A percentile compares a stretch with the other conserved stretches of the same genome.
Conservation (phyloP, 2,113 vertebrate species). For the Cephalophus harveyi region DNA sequence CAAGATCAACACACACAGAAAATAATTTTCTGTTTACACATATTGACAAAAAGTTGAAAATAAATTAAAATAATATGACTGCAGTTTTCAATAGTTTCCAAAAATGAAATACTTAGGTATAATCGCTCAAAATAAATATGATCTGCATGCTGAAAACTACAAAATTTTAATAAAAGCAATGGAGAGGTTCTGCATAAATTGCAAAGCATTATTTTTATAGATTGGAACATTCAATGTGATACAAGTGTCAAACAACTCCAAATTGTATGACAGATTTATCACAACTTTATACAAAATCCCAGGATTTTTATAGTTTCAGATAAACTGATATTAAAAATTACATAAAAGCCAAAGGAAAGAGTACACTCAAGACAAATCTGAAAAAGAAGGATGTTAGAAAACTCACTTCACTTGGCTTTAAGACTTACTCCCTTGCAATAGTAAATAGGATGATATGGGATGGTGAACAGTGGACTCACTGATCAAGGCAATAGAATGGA, state of each 20-base stretch:
- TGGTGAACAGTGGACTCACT: rapidly evolving
- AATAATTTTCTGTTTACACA: not conserved
- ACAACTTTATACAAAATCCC: not conserved
- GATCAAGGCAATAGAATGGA: not conserved
- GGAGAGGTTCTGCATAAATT: not conserved
- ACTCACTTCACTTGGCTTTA: not conserved
- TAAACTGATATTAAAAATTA: not conserved
- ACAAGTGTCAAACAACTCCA: not conserved
- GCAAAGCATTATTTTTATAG: not conserved
- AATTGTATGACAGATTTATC: not conserved
- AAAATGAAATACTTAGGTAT: not conserved
- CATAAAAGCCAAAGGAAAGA: not conserved
- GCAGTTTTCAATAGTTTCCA: not conserved
- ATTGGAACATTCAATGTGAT: not conserved
- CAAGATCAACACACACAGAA: not conserved
- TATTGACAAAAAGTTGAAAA: not conserved
- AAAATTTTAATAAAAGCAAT: not conserved
- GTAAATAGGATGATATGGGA: not conserved
- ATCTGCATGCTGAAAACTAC: not conserved
- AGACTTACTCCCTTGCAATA: not conserved
- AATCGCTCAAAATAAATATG: not conserved
- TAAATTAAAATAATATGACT: not conserved
- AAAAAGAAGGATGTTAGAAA: not conserved
- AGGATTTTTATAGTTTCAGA: not conserved
- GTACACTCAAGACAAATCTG: not conserved